A percentile compares a stretch with the other conserved stretches of the same genome.
These are phyloP conservation scores for Miltochrista miniata DNA, from an alignment of 2,888 invertebrate species.

Conservation along the genomic window DNA sequence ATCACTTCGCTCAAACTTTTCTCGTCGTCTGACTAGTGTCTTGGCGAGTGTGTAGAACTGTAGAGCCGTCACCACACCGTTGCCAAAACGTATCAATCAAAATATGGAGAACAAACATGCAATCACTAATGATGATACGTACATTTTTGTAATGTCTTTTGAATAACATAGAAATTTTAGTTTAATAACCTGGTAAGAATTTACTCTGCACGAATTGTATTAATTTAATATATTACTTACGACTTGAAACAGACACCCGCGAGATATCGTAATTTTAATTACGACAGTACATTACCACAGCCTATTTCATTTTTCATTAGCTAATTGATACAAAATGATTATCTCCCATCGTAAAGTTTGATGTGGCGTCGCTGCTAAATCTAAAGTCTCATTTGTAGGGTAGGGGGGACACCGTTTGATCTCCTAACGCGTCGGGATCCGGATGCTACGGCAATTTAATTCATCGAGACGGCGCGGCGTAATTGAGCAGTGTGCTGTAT, in stretches of 20 bases:
- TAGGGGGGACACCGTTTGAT: slow-evolving; percentile 64
- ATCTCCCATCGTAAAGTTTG: slow-evolving; percentile 74
- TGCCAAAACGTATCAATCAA: not conserved
- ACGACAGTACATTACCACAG: slow-evolving; percentile 59
- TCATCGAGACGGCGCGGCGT: slow-evolving; percentile 65
- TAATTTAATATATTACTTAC: slow-evolving; percentile 19
- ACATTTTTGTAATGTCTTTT: too few species aligned
- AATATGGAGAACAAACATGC: too few species aligned
- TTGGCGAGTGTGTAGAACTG: too few species aligned
- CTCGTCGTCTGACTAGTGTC: too few species aligned
- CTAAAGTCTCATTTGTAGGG: slow-evolving; percentile 56
- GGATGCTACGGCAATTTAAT: slow-evolving; percentile 71
- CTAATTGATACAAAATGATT: slow-evolving; percentile 81
- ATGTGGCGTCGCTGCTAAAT: slow-evolving; percentile 56
- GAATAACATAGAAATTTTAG: too few species aligned
- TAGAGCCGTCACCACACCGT: slow-evolving; percentile 12
- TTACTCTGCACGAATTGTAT: slow-evolving; percentile 3
- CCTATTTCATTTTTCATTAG: slow-evolving; percentile 82
- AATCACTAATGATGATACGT: too few species aligned
- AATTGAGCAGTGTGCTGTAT: slow-evolving; percentile 62
- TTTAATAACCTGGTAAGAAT: too few species aligned
- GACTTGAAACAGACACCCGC: slow-evolving; percentile 71
- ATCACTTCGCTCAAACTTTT: too few species aligned
- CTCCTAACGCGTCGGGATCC: slow-evolving; percentile 52
- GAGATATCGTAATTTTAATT: slow-evolving; percentile 75